Percentiles rank a stretch among this genome's conserved stretches.
These are phyloP conservation scores for Hydraecia micacea DNA, from an alignment of 2,888 invertebrate genomes.

Conservation along the genomic window DNA sequence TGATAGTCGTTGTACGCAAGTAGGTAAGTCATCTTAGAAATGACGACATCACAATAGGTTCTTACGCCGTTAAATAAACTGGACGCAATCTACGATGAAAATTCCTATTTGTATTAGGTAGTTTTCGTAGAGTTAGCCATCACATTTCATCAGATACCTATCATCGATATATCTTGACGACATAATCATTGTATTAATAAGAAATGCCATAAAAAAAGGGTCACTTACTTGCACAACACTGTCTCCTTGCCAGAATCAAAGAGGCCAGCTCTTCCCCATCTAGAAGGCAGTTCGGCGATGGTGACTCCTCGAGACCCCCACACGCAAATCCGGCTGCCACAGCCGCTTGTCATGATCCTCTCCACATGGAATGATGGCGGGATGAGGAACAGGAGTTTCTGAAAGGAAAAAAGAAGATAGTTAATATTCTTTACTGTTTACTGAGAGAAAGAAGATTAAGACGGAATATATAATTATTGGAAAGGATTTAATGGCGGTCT, in stretches of 20 bases:
- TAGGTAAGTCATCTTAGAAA: neutral
- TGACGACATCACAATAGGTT: neutral
- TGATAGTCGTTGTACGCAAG: neutral
- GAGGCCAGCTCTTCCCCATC: conserved; percentile 92
- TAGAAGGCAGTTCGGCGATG: conserved; percentile 92
- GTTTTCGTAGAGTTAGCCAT: neutral
- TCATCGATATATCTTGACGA: neutral
- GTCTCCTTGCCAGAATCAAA: conserved; percentile 92
- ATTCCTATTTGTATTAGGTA: too few relatives aligned
- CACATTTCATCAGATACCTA: neutral
- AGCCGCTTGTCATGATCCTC: conserved; percentile 91
- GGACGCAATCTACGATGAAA: neutral
- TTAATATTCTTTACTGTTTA: too few relatives aligned
- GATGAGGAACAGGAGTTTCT: conserved; percentile 93
- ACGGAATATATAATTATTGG: neutral
- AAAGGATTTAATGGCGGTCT: neutral
- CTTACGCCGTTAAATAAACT: neutral
- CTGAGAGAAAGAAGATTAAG: neutral
- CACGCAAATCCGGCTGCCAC: conserved; percentile 92
- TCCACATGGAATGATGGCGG: conserved; percentile 93
- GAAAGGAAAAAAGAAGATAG: conserved; percentile 61
- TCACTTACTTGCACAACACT: conserved; percentile 93
- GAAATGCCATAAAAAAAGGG: too few relatives aligned
- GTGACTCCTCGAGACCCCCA: conserved; percentile 93
- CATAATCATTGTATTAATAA: neutral